Evolutionary conservation across 2,797 vertebrate genomes (phyloP), one percentile per base, ranked within the genome.

Genomic region (Halcyon badia): DNA sequence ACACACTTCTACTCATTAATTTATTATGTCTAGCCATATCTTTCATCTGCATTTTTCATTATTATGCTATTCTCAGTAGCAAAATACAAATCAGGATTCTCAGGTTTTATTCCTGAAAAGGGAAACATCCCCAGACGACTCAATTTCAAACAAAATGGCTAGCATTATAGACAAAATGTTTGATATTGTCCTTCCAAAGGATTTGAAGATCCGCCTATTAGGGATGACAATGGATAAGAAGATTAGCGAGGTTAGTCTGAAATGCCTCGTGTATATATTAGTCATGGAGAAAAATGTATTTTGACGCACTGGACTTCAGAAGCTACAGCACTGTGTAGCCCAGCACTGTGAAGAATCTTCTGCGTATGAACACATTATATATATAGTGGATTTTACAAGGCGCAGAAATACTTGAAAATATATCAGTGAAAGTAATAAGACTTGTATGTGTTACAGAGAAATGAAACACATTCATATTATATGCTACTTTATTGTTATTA

Each of bases 201-300:
- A 75, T 86, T 93, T 91, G 41, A 92, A 92, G 62, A 49, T 83
- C 70, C 3, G 8, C 57, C 28, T 90, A 10, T 83, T 93, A 83
- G 25, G 49, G 86, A 65, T 72, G 41, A 83, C 28, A 91, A 49
- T n/a, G 41, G 44, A 30, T 90, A 81, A 95, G 68, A 87, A 68
- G 72, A 96, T 91, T 65, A 91, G 31, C 11, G n/a, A 68, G 24
- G 58, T 88, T 91, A 83, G 21, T 66, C 48, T 91, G 61, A 93
- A 95, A 91, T 54, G n/a, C 3, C 18, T 90, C 4, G 0, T 64
- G 41, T 64, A 41, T 41, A 5, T 39, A 77, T 81, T 78, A 91
- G n/a, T 68, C 49, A 81, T 25, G 16, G 41, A 88, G 44, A 81
- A 86, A 91, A 88, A 71, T 22, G 2, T 25, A 28, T 75, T 88